Conservation (phyloP, 2,888 invertebrate genomes). For the Catocala fraxini region DNA sequence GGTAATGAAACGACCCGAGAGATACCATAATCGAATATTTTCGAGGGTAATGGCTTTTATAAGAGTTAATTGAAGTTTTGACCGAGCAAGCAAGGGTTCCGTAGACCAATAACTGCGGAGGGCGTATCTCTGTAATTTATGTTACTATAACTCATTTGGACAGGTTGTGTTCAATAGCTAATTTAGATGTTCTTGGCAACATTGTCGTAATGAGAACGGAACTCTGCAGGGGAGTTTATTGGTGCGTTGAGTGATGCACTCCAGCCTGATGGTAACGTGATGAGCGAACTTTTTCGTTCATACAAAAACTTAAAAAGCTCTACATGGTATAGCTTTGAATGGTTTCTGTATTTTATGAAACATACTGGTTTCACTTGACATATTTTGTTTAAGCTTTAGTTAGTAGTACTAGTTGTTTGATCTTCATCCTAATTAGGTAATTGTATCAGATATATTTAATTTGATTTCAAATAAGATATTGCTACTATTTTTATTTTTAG, state of each 20-base stretch:
- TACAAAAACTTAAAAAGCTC: neutral
- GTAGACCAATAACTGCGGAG: conserved; percentile 66
- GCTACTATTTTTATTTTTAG: too few species aligned
- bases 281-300: conserved; percentile 24
- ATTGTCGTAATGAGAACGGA: conserved; percentile 83
- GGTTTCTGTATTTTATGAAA: neutral
- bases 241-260: conserved; percentile 61
- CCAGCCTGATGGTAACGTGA: conserved; percentile 55
- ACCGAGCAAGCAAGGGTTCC: conserved; percentile 54
- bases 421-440: too few species aligned
- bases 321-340: neutral
- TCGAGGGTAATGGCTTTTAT: conserved; percentile 59
- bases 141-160: conserved; percentile 83
- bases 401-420: too few species aligned
- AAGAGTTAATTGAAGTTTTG: conserved; percentile 60
- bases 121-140: conserved; percentile 83
- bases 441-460: too few species aligned
- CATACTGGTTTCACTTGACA: too few species aligned
- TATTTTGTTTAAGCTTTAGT: too few species aligned
- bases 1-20: conserved; percentile 62
- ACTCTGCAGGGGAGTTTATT: conserved; percentile 62
- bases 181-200: conserved; percentile 85
- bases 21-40: conserved; percentile 61
- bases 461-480: too few species aligned
- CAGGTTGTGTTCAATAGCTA: conserved; percentile 80